These are phyloP conservation scores for Nephrotoma guestfalica DNA, from an alignment of 2,888 invertebrate species.

Conservation along the genomic window DNA sequence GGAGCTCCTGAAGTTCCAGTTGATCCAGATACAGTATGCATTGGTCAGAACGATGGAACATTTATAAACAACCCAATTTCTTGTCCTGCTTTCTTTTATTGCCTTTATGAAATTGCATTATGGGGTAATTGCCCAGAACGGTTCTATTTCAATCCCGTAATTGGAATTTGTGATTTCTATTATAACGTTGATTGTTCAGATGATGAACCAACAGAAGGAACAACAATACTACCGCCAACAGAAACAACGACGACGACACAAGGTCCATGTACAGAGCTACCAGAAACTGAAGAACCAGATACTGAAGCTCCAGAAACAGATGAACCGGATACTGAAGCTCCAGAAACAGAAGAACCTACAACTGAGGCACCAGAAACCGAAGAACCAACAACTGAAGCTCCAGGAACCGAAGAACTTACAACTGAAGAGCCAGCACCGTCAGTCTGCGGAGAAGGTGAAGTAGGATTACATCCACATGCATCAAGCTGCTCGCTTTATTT, in stretches of 20 bases:
- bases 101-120: not conserved
- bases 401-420: not conserved
- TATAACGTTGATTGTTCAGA: not conserved
- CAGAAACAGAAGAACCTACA: not conserved
- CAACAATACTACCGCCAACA: too few species aligned
- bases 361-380: not conserved
- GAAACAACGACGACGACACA: too few species aligned
- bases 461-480: not conserved
- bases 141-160: not conserved
- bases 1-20: not conserved
- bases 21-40: not conserved
- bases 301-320: not conserved
- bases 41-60: not conserved
- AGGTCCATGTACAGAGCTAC: not conserved
- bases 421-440: not conserved
- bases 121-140: not conserved
- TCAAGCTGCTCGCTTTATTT: not conserved
- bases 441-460: not conserved
- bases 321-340: not conserved
- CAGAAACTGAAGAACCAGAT: not conserved
- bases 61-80: not conserved
- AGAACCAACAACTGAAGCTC: not conserved
- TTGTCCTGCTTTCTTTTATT: not conserved
- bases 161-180: not conserved
- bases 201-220: not conserved